A percentile compares a stretch with the other conserved stretches of the same genome.
phyloP scores from a whole-genome alignment of 2,797 vertebrate species.

The Sylvia borin region DNA sequence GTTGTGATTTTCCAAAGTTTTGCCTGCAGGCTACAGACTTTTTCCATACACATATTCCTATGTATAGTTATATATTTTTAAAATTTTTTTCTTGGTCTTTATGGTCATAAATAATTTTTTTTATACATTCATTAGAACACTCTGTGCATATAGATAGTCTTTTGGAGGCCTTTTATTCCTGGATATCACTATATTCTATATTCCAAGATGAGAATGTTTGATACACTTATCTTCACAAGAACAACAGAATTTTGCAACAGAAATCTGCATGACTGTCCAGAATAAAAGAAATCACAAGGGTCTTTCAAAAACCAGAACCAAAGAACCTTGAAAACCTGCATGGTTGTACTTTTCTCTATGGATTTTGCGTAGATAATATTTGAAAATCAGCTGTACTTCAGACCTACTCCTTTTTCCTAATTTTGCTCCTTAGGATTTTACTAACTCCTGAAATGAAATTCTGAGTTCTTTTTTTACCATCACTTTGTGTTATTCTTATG shows the following conservation, averaged over 20 bases:
- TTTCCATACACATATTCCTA: background rate
- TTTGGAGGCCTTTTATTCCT: background rate
- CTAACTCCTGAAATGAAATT: background rate
- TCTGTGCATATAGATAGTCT: background rate
- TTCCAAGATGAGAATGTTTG: background rate
- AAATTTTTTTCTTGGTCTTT: background rate
- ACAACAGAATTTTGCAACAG: background rate
- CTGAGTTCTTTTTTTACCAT: background rate
- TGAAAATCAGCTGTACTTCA: background rate
- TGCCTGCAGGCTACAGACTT: background rate
- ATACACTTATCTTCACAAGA: background rate
- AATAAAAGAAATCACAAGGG: background rate
- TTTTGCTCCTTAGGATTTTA: conserved; percentile 4
- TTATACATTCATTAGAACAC: background rate
- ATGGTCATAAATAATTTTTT: background rate
- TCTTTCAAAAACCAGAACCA: background rate
- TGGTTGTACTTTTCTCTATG: background rate
- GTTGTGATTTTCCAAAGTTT: background rate
- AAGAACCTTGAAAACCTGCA: background rate
- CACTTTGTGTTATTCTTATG: background rate
- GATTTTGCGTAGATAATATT: background rate
- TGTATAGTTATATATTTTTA: background rate
- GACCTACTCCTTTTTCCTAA: background rate
- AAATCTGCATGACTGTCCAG: background rate
- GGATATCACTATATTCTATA: background rate